phyloP scores from a whole-genome alignment of 2,888 invertebrate species.

The Lucinisca nassula region DNA sequence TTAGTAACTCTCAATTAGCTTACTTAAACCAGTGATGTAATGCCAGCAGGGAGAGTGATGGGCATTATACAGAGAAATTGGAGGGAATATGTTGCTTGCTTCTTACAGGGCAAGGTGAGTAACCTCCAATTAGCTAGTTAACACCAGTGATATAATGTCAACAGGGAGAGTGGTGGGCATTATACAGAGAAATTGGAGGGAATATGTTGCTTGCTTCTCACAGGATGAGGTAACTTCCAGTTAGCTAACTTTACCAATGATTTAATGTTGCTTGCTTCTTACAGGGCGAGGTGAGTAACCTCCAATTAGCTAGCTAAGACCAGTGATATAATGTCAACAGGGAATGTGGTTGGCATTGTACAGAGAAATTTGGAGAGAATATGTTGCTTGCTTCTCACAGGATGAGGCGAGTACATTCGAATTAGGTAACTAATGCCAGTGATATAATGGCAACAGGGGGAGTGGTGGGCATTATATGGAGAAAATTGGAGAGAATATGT shows the following conservation, averaged over 20 bases:
- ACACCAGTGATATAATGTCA: slow-evolving; percentile 74
- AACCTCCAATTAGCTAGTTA: too few relatives aligned
- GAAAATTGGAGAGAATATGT: too few relatives aligned
- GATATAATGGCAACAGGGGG: slow-evolving; percentile 83
- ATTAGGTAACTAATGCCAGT: too few relatives aligned
- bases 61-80: slow-evolving; percentile 85
- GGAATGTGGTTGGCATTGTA: slow-evolving; percentile 84
- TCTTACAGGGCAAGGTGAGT: slow-evolving; percentile 77
- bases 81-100: too few relatives aligned
- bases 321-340: slow-evolving; percentile 80
- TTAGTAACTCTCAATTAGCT: too few relatives aligned
- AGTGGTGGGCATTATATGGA: slow-evolving; percentile 85
- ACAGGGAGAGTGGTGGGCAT: slow-evolving; percentile 86
- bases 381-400: too few relatives aligned
- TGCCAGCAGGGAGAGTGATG: slow-evolving; percentile 86
- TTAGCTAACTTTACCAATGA: too few relatives aligned
- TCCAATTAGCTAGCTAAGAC: too few relatives aligned
- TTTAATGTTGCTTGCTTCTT: too few relatives aligned
- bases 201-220: slow-evolving; percentile 86
- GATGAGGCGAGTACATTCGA: too few relatives aligned
- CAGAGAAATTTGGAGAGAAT: slow-evolving; percentile 86
- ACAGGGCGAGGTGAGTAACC: too few relatives aligned
- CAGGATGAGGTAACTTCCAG: slow-evolving; percentile 76
- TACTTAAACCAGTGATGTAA: slow-evolving; percentile 53
- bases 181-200: slow-evolving; percentile 85